Base-by-base conservation (phyloP, 2,888 invertebrate species). In the Tryphoninae sp. region DNA sequence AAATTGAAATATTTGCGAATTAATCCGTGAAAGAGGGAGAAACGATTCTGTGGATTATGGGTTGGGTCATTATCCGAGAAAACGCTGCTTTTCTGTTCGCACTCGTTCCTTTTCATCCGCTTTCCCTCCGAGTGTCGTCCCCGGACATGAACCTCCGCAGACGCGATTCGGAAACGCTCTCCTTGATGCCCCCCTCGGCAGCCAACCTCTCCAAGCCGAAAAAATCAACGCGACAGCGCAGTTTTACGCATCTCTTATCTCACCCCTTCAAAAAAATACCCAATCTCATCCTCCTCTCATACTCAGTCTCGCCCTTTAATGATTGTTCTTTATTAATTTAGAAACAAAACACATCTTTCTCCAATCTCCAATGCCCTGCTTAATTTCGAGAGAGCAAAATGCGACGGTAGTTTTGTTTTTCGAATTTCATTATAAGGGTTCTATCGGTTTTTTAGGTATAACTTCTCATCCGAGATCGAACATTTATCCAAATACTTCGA, bases 1-100 rank as follows among this genome's bases (percentile, higher is more conserved):
- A 91, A 91, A 92, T 92, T 92, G 92, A 91, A 91, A 92, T 91
- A 91, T 91, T 90, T 89, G 90, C 88, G 90, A 90, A 90, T 92
- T 91, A 91, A 91, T 91, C 80, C 72, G 73, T 65, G 71, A 74
- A 45, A 55, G 58, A 78, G 23, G 13, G 67, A 51, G 26, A 40
- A 45, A 42, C 33, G 58, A 58, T 26, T 26, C 67, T 87, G 86
- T 88, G 82, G 90, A 91, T 90, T 90, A 90, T 90, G 88, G 88
- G 81, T 49, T 55, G 45, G 61, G 40, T 61, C 71, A 78, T 82
- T 81, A 75, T 75, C 69, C 67, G 9, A 45, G 45, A 68, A 69
- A 74, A 58, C 40, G 58, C 3, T n/a, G 49, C 61, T 42, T 74
- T 68, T 62, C 62, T 65, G 22, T 64, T 80, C 69, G 55, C 51